Percentiles rank a stretch among this genome's conserved stretches.
Conservation (phyloP, 2,888 invertebrate genomes). For the Cephus pygmeus region DNA sequence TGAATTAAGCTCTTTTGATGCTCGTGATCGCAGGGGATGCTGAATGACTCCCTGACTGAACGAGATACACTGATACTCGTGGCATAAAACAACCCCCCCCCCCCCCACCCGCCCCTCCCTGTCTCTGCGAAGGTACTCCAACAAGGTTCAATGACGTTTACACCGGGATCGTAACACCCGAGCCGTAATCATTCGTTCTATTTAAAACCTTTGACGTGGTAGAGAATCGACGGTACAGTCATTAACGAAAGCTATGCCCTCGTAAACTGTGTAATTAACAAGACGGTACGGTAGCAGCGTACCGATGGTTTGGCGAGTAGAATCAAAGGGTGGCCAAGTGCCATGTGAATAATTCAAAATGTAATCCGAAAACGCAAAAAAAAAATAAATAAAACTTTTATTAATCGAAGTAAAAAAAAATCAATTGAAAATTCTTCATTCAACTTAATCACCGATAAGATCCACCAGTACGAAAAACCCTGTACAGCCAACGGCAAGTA, state of each 20-base stretch:
- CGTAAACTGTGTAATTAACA: background rate
- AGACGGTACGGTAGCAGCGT: background rate
- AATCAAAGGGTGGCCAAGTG: background rate
- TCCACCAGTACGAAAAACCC: background rate
- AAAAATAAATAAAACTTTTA: background rate
- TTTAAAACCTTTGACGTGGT: background rate
- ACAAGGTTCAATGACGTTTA: background rate
- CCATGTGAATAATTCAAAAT: background rate
- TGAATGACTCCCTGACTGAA: background rate
- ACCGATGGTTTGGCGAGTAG: background rate
- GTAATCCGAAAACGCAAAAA: background rate
- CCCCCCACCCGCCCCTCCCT: rapidly evolving
- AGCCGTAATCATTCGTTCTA: background rate
- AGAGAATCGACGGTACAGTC: background rate
- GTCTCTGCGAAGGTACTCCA: background rate
- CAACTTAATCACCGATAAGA: no score
- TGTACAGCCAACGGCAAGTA: background rate
- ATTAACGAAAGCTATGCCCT: background rate
- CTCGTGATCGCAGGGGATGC: background rate
- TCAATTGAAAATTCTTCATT: background rate
- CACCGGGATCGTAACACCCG: background rate
- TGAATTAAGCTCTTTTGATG: background rate
- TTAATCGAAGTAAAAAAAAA: background rate
- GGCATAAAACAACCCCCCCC: background rate
- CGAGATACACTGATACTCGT: background rate